Percentiles rank a stretch among this genome's conserved stretches.
These are phyloP conservation scores for Nasonia vitripennis DNA, from an alignment of 1,140 invertebrate species.

Conservation along the genomic window DNA sequence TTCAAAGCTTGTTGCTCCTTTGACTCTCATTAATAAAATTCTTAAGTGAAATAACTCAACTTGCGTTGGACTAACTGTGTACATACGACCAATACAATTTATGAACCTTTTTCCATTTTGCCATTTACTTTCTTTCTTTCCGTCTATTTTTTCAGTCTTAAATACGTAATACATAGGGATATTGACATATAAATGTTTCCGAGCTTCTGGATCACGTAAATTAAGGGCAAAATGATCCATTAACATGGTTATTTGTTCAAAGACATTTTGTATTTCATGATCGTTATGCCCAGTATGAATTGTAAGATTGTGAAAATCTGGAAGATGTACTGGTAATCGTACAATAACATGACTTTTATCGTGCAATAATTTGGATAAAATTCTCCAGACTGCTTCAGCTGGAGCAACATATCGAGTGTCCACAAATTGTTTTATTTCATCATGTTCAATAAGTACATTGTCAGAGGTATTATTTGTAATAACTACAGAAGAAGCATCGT, in stretches of 20 bases:
- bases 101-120: background rate
- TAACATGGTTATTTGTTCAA: conserved; percentile 31
- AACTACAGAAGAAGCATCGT: conserved; percentile 38
- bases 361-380: conserved; percentile 31
- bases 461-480: too few relatives aligned
- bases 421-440: background rate
- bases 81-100: conserved; percentile 54
- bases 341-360: conserved; percentile 41
- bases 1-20: conserved; percentile 62
- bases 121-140: conserved; percentile 22
- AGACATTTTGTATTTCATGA: background rate
- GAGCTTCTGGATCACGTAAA: background rate
- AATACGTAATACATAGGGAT: conserved; percentile 49
- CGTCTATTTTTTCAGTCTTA: conserved; percentile 12
- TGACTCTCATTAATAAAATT: conserved; percentile 60
- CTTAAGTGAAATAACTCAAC: conserved; percentile 16
- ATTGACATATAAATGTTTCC: conserved; percentile 13
- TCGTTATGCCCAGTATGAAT: conserved; percentile 11
- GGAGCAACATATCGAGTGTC: conserved; percentile 45
- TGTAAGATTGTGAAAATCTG: conserved; percentile 13
- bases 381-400: conserved; percentile 44
- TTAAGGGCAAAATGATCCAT: conserved; percentile 48
- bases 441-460: conserved; percentile 43
- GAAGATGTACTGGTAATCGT: conserved; percentile 28
- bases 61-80: conserved; percentile 20